Conservation (phyloP, 2,797 vertebrate genomes). For the Sciaenops ocellatus region DNA sequence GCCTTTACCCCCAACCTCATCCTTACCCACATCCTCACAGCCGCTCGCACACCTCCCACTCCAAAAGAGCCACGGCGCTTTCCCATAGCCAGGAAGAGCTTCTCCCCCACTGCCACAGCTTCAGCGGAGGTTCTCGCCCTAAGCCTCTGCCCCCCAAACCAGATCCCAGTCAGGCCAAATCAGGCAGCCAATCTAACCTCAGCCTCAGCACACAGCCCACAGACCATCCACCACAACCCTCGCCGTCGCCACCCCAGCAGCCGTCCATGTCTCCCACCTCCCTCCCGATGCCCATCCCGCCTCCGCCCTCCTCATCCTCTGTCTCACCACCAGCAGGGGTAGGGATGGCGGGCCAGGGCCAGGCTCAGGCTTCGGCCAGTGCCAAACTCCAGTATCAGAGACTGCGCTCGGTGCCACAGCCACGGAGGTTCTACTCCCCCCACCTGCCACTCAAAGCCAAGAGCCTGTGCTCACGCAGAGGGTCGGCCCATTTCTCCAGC, state of each 20-base stretch:
- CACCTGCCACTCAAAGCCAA: slow-evolving; percentile 91
- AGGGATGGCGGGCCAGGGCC: slow-evolving; percentile 82
- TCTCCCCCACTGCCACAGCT: slow-evolving; percentile 88
- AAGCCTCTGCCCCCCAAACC: slow-evolving; percentile 84
- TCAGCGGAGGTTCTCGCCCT: slow-evolving; percentile 83
- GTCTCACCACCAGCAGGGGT: slow-evolving; percentile 84
- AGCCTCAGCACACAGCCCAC: slow-evolving; percentile 84
- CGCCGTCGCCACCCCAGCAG: slow-evolving; percentile 85
- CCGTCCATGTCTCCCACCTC: slow-evolving; percentile 84
- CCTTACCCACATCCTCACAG: slow-evolving; percentile 84
- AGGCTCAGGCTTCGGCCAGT: slow-evolving; percentile 86
- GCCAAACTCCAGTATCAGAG: slow-evolving; percentile 94
- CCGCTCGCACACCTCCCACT: slow-evolving; percentile 82
- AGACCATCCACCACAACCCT: slow-evolving; percentile 81
- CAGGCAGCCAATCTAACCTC: slow-evolving; percentile 89
- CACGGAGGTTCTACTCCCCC: slow-evolving; percentile 90
- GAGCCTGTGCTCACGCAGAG: slow-evolving; percentile 92
- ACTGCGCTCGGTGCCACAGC: slow-evolving; percentile 89
- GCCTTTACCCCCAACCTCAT: slow-evolving; percentile 85
- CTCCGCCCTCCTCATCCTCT: slow-evolving; percentile 85
- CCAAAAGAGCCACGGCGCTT: slow-evolving; percentile 80
- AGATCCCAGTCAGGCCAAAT: slow-evolving; percentile 83
- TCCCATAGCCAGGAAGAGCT: slow-evolving; percentile 89
- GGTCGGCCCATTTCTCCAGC: slow-evolving; percentile 95
- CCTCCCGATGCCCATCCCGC: slow-evolving; percentile 86